Conservation (phyloP, 2,797 vertebrate species). For the Odontamblyopus lacepedii region DNA sequence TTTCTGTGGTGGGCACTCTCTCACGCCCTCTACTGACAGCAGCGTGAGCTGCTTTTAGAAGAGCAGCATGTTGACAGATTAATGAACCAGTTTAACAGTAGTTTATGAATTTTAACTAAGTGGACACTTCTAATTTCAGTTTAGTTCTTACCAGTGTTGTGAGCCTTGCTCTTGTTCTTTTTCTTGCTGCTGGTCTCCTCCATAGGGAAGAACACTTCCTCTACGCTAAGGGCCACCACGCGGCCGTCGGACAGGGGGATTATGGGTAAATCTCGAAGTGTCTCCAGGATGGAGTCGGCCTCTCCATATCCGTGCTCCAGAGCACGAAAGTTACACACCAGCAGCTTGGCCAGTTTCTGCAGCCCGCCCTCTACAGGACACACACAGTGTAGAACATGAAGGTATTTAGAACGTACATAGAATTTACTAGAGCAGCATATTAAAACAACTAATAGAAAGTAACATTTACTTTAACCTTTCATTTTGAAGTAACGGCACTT, state of each 20-base stretch:
- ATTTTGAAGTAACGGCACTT: no score
- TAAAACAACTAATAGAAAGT: no score
- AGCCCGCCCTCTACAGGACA: constrained; percentile 60
- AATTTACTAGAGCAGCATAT: no score
- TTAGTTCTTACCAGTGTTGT: constrained; percentile 56
- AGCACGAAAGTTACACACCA: constrained; percentile 81
- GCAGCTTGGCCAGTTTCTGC: constrained; percentile 72
- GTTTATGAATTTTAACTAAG: no score
- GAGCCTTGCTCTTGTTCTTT: constrained; percentile 46
- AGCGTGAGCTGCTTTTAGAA: no score
- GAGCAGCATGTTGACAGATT: no score
- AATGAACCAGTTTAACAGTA: no score
- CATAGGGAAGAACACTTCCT: constrained; percentile 80
- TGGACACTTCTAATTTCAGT: neutral
- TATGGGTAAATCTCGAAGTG: constrained; percentile 76
- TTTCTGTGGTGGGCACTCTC: no score
- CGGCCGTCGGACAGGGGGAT: constrained; percentile 79
- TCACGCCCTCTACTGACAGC: no score
- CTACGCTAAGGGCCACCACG: constrained; percentile 68
- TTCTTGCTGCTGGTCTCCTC: constrained; percentile 55
- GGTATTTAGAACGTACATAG: neutral
- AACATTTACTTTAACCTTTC: no score
- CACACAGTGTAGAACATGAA: neutral
- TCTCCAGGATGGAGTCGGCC: constrained; percentile 65
- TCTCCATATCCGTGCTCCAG: constrained; percentile 79